A percentile compares a stretch with the other conserved stretches of the same genome.
Conservation (phyloP, 2,113 vertebrate genomes). For the Nothoprocta pentlandii region DNA sequence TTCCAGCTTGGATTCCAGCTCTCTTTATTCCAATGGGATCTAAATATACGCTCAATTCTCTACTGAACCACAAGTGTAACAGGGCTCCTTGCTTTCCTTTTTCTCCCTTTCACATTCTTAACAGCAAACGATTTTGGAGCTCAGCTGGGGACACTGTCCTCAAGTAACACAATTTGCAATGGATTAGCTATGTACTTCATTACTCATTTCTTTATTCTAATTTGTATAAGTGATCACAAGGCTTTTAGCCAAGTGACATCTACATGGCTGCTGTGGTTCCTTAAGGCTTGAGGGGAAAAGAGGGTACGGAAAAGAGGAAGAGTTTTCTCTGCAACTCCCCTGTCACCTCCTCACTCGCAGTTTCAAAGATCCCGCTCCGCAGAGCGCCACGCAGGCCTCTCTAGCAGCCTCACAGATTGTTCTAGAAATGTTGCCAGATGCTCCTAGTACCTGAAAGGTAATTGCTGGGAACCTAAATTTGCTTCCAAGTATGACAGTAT, state of each 20-base stretch:
- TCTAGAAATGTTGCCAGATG: constrained; percentile 18
- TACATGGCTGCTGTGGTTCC: neutral
- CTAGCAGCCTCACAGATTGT: neutral
- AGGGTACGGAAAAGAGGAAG: neutral
- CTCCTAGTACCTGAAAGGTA: neutral
- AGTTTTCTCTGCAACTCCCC: neutral
- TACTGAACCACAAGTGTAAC: accelerated
- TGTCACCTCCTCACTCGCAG: neutral
- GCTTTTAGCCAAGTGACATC: neutral
- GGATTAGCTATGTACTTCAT: neutral
- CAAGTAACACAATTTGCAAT: neutral
- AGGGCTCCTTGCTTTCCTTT: neutral
- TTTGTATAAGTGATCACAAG: neutral
- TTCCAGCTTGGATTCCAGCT: neutral
- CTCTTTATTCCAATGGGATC: neutral
- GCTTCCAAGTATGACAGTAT: neutral
- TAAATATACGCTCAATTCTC: neutral
- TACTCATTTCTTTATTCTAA: neutral
- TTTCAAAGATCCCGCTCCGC: neutral
- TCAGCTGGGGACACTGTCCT: neutral
- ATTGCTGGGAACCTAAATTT: neutral
- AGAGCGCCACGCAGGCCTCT: neutral
- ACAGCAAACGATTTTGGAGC: neutral
- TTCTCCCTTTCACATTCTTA: neutral
- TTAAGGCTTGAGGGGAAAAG: neutral